A percentile compares a stretch with the other conserved stretches of the same genome.
Conservation (phyloP, 1,140 invertebrate species). For the Metopolophium dirhodum region DNA sequence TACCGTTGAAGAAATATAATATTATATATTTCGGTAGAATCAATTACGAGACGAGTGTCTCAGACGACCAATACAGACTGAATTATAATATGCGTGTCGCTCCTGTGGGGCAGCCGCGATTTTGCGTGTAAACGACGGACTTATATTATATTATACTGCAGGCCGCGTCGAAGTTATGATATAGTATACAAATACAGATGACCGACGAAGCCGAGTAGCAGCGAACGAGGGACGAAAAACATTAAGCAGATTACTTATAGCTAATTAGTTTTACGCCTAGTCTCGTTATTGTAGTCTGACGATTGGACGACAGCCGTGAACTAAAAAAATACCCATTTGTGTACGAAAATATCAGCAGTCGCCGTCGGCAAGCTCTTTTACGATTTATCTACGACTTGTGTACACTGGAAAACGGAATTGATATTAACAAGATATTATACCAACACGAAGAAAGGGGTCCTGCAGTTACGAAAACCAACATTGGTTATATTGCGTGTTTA, state of each 20-base stretch:
- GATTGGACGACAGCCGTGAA: neutral
- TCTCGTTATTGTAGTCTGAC: neutral
- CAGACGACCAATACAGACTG: neutral
- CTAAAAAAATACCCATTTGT: neutral
- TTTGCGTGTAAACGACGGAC: neutral
- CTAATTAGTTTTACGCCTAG: conserved; percentile 13
- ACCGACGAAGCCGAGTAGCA: neutral
- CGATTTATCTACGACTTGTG: neutral
- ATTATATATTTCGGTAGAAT: conserved; percentile 33
- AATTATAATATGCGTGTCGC: conserved; percentile 1
- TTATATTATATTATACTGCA: neutral
- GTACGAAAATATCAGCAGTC: neutral
- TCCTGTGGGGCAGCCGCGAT: neutral
- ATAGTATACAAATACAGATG: neutral
- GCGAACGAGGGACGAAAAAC: neutral
- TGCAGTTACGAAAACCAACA: neutral
- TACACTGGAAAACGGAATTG: neutral
- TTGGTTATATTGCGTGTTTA: neutral
- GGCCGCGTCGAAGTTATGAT: neutral
- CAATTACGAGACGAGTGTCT: neutral
- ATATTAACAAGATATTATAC: neutral
- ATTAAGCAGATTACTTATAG: neutral
- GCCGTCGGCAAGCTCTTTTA: neutral
- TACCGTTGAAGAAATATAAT: neutral
- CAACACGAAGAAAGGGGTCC: neutral